Conservation (phyloP, 2,888 invertebrate genomes). For the Melinaea marsaeus region DNA sequence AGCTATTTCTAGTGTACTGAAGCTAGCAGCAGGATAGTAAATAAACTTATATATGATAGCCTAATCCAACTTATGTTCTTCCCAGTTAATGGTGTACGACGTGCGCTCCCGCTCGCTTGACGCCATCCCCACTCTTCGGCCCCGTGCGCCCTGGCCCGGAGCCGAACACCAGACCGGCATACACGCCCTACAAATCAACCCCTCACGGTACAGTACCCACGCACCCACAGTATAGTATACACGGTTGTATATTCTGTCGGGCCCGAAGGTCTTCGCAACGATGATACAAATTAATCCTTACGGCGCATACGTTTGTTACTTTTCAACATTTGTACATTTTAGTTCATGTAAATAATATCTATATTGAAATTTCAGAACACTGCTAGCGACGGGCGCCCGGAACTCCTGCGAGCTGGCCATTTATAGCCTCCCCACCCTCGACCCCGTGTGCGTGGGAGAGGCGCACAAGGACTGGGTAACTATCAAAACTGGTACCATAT, state of each 20-base stretch:
- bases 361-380: constrained; percentile 66
- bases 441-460: constrained; percentile 96
- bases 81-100: constrained; percentile 92
- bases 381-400: constrained; percentile 93
- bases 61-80: not conserved
- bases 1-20: not conserved
- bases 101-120: constrained; percentile 91
- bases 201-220: constrained; percentile 78
- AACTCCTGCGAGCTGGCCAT: constrained; percentile 96
- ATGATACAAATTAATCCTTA: no score
- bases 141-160: constrained; percentile 71
- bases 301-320: no score
- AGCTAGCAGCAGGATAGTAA: not conserved
- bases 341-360: no score
- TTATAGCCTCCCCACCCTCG: constrained; percentile 92
- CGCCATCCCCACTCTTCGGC: constrained; percentile 91
- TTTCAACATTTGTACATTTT: no score
- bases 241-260: no score
- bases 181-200: constrained; percentile 96
- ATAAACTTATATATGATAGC: not conserved
- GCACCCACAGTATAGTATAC: not conserved
- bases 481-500: not conserved
- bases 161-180: constrained; percentile 90
- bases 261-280: no score
- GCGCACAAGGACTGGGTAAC: constrained; percentile 94